A percentile compares a stretch with the other conserved stretches of the same genome.
Evolutionary conservation across 2,888 invertebrate species (phyloP).

Genomic region (Acanthosepion pharaonis): DNA sequence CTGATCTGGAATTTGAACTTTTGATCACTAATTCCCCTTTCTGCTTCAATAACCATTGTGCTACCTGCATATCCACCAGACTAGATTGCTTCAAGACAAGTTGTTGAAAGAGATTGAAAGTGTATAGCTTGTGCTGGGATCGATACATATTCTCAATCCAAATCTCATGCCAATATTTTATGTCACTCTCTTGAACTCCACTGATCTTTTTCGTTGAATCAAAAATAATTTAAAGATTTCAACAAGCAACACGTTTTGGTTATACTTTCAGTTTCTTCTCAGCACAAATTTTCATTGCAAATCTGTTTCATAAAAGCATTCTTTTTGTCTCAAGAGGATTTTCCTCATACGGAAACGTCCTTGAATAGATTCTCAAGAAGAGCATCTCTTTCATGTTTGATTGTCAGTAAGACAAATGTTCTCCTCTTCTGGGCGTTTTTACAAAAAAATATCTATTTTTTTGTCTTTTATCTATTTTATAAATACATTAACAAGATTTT

Average conservation of each 20-base stretch:
- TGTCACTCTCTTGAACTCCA: background rate
- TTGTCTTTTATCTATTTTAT: background rate
- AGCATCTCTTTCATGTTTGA: background rate
- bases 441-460: background rate
- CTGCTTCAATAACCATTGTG: no score
- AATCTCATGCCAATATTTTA: background rate
- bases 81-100: no score
- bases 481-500: background rate
- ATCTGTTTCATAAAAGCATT: background rate
- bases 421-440: background rate
- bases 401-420: background rate
- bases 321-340: background rate
- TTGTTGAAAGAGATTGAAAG: no score
- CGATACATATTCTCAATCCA: no score
- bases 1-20: no score
- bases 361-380: background rate
- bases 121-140: no score
- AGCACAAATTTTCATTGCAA: background rate
- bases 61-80: no score
- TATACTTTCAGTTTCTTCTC: background rate
- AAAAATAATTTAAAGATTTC: background rate
- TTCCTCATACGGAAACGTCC: background rate
- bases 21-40: no score
- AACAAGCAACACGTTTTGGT: background rate
- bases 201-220: background rate